Evolutionary conservation across 2,888 invertebrate species (phyloP).

Genomic region (Anodontia alba): DNA sequence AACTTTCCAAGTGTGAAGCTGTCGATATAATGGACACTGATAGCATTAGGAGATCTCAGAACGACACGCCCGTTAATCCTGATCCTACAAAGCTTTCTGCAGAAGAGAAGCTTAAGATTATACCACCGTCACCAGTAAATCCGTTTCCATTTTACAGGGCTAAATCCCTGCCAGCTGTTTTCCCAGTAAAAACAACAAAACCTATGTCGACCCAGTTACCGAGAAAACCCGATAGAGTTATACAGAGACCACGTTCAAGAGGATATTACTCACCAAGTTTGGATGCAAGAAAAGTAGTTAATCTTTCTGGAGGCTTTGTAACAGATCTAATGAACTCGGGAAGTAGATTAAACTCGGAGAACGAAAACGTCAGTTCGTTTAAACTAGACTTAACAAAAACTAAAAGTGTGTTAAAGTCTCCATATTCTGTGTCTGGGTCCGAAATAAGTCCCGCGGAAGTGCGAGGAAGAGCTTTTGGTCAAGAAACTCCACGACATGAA

Average conservation of each 20-base stretch:
- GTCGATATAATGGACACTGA: conserved; percentile 60
- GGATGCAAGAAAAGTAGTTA: not conserved
- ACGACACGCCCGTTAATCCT: not conserved
- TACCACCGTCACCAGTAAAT: not conserved
- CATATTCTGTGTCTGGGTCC: not conserved
- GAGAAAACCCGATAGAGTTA: not conserved
- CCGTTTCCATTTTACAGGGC: conserved; percentile 33
- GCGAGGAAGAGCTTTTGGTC: not conserved
- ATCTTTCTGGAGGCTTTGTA: not conserved
- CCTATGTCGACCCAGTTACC: not conserved
- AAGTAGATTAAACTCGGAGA: not conserved
- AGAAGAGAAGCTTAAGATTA: conserved; percentile 14
- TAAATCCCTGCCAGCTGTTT: conserved; percentile 50
- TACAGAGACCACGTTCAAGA: not conserved
- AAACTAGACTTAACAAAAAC: not conserved
- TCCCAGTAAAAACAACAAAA: conserved; percentile 43
- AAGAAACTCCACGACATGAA: not conserved
- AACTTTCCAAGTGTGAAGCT: conserved; percentile 64
- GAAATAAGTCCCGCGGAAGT: not conserved
- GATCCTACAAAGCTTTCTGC: conserved; percentile 15
- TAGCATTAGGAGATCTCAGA: conserved; percentile 5
- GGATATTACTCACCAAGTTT: not conserved
- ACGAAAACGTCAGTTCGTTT: not conserved
- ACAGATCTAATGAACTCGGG: not conserved
- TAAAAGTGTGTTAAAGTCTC: not conserved